A percentile compares a stretch with the other conserved stretches of the same genome.
phyloP scores from a whole-genome alignment of 2,797 vertebrate species.

The Sebastes elongatus region DNA sequence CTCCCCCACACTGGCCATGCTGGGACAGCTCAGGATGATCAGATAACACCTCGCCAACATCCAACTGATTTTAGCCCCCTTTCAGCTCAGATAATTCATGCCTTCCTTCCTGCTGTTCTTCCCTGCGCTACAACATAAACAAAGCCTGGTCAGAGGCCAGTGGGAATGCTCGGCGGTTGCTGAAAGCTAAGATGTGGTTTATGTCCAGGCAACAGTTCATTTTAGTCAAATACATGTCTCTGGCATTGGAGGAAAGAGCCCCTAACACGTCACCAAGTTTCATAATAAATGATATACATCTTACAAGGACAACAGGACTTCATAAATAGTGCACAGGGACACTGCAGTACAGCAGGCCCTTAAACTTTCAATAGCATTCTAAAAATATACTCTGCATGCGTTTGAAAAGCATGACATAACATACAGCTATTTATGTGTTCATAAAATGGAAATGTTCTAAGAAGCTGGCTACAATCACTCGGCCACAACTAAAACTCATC shows the following conservation, averaged over 20 bases:
- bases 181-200: neutral
- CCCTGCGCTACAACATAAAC: slow-evolving; percentile 41
- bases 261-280: neutral
- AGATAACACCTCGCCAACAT: slow-evolving; percentile 52
- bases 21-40: slow-evolving; percentile 30
- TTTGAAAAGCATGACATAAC: neutral
- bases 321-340: neutral
- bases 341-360: neutral
- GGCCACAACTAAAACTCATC: neutral
- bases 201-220: neutral
- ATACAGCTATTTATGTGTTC: neutral
- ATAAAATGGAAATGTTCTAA: neutral
- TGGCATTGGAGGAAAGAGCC: neutral
- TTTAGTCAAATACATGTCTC: neutral
- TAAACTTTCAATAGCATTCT: neutral
- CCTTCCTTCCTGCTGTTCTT: slow-evolving; percentile 66
- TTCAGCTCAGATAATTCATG: slow-evolving; percentile 51
- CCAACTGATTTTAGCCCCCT: slow-evolving; percentile 28
- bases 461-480: neutral
- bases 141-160: slow-evolving; percentile 1
- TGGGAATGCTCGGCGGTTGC: neutral
- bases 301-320: neutral
- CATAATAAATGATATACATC: neutral
- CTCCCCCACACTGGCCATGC: neutral
- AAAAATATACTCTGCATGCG: slow-evolving; percentile 3